Conservation (phyloP, 35 echinoderm and acorn worm species). For the Ophiothrix spiculata region DNA sequence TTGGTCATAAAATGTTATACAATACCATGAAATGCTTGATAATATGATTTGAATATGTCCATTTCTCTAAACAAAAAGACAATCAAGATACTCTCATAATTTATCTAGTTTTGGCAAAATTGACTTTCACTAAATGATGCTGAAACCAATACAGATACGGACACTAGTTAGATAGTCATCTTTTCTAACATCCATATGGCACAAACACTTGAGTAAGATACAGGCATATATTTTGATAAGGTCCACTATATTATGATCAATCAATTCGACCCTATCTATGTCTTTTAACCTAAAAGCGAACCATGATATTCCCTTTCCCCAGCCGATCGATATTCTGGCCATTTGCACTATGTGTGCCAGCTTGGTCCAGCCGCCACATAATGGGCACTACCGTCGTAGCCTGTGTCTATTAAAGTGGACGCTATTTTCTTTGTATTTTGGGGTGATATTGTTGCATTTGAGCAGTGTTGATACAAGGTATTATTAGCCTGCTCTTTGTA, state of each 20-base stretch:
- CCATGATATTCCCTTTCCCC: not conserved
- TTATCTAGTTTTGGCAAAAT: too few species aligned
- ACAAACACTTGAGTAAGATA: too few species aligned
- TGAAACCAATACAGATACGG: too few species aligned
- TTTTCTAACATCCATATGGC: too few species aligned
- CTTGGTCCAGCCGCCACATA: not conserved
- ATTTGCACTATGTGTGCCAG: not conserved
- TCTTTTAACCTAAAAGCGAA: not conserved
- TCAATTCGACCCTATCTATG: not conserved
- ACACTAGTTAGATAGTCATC: too few species aligned
- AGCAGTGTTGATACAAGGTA: not conserved
- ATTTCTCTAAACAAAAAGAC: too few species aligned
- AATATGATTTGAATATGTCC: too few species aligned
- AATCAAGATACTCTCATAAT: too few species aligned
- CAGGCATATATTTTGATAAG: too few species aligned
- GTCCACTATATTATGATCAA: not conserved
- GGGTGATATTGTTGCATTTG: not conserved
- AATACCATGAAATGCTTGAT: too few species aligned
- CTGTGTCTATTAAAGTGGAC: not conserved
- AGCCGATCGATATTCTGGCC: not conserved
- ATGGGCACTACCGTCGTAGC: not conserved
- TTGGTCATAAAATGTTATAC: too few species aligned
- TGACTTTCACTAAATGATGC: too few species aligned
- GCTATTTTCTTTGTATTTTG: constrained; percentile 1
- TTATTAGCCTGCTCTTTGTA: constrained; percentile 10